These are phyloP conservation scores for Rhorus exstirpatorius DNA, from an alignment of 2,888 invertebrate genomes.

Conservation along the genomic window DNA sequence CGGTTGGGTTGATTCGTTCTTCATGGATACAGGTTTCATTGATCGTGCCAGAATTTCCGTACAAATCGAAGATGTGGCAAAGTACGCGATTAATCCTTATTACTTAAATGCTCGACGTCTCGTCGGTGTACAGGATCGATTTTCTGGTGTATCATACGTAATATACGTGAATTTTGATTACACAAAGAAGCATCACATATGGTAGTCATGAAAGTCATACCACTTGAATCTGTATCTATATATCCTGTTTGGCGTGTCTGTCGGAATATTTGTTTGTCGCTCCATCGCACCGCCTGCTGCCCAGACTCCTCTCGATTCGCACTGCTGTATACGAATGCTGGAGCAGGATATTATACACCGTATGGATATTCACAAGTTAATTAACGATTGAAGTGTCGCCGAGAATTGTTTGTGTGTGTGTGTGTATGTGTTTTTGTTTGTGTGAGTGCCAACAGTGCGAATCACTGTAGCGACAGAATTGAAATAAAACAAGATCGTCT, in stretches of 20 bases:
- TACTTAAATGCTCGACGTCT: background rate
- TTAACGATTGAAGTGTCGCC: slow-evolving; percentile 16
- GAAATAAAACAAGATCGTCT: slow-evolving; percentile 28
- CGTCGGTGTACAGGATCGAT: background rate
- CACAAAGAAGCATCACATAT: slow-evolving; percentile 6
- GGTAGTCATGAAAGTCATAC: background rate
- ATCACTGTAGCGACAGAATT: background rate
- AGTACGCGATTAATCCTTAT: background rate
- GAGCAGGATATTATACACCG: background rate
- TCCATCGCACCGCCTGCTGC: slow-evolving; percentile 20
- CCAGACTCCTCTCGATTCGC: slow-evolving; percentile 25
- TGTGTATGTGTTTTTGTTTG: too few relatives aligned
- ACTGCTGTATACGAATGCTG: slow-evolving; percentile 3
- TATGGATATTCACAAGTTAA: slow-evolving; percentile 18
- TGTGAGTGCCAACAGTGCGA: too few relatives aligned
- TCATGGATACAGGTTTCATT: too few relatives aligned
- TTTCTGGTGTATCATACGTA: background rate
- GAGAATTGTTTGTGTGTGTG: slow-evolving; percentile 27
- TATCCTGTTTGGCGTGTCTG: slow-evolving; percentile 10
- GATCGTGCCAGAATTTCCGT: too few relatives aligned
- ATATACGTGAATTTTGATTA: slow-evolving; percentile 12
- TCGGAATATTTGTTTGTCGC: slow-evolving; percentile 15
- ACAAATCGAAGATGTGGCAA: background rate
- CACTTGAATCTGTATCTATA: slow-evolving; percentile 10
- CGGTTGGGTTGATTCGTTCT: too few relatives aligned